phyloP scores from a whole-genome alignment of 2,888 invertebrate species.

The Stenoptilia bipunctidactyla region DNA sequence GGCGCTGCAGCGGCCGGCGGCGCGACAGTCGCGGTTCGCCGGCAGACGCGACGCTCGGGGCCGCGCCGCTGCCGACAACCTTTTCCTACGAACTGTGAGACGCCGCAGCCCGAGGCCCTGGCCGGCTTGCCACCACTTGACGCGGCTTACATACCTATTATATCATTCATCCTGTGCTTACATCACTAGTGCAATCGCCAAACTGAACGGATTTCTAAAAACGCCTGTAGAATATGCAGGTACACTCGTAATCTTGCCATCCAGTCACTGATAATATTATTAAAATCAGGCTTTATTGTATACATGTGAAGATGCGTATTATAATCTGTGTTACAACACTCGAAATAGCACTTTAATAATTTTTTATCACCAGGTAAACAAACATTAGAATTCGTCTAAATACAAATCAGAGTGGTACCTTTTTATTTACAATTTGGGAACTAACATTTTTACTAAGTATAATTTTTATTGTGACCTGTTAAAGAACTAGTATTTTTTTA shows the following conservation, averaged over 20 bases:
- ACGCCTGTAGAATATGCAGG: background rate
- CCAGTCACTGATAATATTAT: background rate
- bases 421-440: too few species aligned
- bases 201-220: background rate
- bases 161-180: background rate
- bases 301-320: slow-evolving; percentile 7
- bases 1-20: slow-evolving; percentile 54
- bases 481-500: too few species aligned
- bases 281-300: too few species aligned
- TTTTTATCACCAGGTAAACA: slow-evolving; percentile 52
- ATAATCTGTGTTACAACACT: slow-evolving; percentile 45
- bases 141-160: slow-evolving; percentile 14
- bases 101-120: slow-evolving; percentile 49
- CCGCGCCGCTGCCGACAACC: slow-evolving; percentile 56
- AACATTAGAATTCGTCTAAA: slow-evolving; percentile 44
- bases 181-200: background rate
- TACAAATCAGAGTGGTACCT: too few species aligned
- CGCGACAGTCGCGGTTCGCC: slow-evolving; percentile 69
- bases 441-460: too few species aligned
- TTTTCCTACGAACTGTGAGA: slow-evolving; percentile 36
- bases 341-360: slow-evolving; percentile 60
- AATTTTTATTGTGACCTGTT: too few species aligned
- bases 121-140: slow-evolving; percentile 19
- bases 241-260: background rate
- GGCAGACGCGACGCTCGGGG: slow-evolving; percentile 69